phyloP scores from a whole-genome alignment of 2,888 invertebrate genomes.

The Rambutsinella grinnellia region DNA sequence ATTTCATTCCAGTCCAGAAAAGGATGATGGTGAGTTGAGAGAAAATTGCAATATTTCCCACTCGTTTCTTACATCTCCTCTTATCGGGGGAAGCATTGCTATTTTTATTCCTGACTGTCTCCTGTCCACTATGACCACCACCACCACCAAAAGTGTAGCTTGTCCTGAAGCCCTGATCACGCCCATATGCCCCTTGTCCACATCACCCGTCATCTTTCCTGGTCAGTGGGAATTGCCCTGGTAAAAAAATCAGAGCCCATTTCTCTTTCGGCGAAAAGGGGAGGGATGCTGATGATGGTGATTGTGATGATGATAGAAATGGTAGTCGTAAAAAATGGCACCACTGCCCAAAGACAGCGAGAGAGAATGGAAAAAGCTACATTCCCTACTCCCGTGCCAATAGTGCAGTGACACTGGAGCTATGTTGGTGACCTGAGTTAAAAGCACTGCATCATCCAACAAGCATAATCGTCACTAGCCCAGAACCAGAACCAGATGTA shows the following conservation, averaged over 20 bases:
- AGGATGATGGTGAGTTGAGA: too few relatives aligned
- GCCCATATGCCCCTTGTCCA: too few relatives aligned
- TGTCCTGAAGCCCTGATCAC: too few relatives aligned
- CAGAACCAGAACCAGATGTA: too few relatives aligned
- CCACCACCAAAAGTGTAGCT: too few relatives aligned
- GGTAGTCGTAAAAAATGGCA: slow-evolving; percentile 34
- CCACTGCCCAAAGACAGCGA: not conserved
- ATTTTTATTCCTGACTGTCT: too few relatives aligned
- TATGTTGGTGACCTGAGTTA: slow-evolving; percentile 6
- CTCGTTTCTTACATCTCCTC: not conserved
- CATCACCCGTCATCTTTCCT: too few relatives aligned
- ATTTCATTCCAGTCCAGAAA: too few relatives aligned
- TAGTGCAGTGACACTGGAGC: slow-evolving; percentile 29
- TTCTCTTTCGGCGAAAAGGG: not conserved
- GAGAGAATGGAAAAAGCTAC: not conserved
- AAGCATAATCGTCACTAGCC: too few relatives aligned
- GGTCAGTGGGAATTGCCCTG: not conserved
- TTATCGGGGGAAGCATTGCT: too few relatives aligned
- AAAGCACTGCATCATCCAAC: too few relatives aligned
- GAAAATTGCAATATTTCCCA: not conserved
- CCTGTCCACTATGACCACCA: too few relatives aligned
- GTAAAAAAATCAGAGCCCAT: slow-evolving; percentile 2
- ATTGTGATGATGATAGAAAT: slow-evolving; percentile 16
- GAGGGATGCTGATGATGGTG: not conserved
- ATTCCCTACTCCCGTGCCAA: slow-evolving; percentile 31